These are phyloP conservation scores for Gymnocephalus cernua DNA, from an alignment of 2,113 vertebrate genomes.

Conservation along the genomic window DNA sequence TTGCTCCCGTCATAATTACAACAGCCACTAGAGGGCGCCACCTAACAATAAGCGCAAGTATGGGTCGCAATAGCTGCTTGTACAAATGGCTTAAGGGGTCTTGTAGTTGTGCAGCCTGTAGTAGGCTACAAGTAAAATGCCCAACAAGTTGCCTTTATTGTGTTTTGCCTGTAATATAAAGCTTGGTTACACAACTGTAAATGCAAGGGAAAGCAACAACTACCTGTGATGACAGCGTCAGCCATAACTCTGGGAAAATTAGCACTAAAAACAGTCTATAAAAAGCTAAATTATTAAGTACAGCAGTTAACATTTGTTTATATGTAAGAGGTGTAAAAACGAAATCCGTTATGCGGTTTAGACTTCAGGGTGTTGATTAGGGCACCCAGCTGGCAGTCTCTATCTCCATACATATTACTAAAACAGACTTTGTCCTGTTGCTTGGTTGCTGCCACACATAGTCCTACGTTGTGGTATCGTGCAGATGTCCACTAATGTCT, in stretches of 20 bases:
- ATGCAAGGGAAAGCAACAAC: conserved; percentile 6
- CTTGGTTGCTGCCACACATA: not conserved
- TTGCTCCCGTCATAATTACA: too few relatives aligned
- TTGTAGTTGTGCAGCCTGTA: not conserved
- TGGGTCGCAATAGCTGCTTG: too few relatives aligned
- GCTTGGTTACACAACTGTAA: too few relatives aligned
- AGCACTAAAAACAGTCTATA: conserved; percentile 35
- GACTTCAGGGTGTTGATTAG: not conserved
- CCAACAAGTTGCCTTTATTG: not conserved
- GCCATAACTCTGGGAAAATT: conserved; percentile 29
- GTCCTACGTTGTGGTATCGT: too few relatives aligned
- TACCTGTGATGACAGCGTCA: conserved; percentile 3
- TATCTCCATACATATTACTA: not conserved
- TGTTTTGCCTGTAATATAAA: not conserved
- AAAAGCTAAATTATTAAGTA: not conserved
- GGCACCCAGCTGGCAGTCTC: not conserved
- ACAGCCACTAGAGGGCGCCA: too few relatives aligned
- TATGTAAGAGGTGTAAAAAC: conserved; percentile 8
- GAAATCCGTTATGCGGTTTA: not conserved
- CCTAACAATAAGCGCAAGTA: too few relatives aligned
- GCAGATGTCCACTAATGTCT: not conserved
- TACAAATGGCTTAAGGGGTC: too few relatives aligned
- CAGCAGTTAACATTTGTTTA: conserved; percentile 1
- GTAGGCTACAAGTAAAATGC: not conserved
- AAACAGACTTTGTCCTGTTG: not conserved